These are phyloP conservation scores for Tetragonisca angustula DNA, from an alignment of 2,888 invertebrate species.

Conservation along the genomic window DNA sequence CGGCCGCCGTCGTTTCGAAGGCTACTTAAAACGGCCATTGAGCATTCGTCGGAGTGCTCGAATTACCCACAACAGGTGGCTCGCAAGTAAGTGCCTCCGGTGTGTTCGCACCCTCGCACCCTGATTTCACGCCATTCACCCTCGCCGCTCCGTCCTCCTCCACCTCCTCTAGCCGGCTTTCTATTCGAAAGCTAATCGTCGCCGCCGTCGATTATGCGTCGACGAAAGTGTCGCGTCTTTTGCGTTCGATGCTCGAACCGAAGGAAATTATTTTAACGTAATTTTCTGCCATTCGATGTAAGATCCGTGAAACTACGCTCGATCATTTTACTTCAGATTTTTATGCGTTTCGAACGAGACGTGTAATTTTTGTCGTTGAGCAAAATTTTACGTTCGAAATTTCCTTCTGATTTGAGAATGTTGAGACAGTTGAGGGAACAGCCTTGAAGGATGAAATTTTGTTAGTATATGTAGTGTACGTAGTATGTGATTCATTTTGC, in stretches of 20 bases:
- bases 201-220: background rate
- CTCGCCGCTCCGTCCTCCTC: background rate
- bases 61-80: conserved; percentile 80
- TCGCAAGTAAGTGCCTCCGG: conserved; percentile 72
- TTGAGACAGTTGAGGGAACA: too few species aligned
- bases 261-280: background rate
- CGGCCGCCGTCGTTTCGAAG: conserved; percentile 59
- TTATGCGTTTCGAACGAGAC: too few species aligned
- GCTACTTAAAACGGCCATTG: conserved; percentile 66
- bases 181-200: background rate
- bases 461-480: too few species aligned
- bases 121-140: conserved; percentile 23
- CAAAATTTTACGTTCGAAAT: too few species aligned
- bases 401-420: too few species aligned
- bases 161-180: background rate
- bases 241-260: background rate
- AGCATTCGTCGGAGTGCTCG: conserved; percentile 68
- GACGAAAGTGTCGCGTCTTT: background rate
- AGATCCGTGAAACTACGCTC: too few species aligned
- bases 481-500: too few species aligned
- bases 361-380: too few species aligned
- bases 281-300: background rate
- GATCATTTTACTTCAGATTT: too few species aligned
- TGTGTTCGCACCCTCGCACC: conserved; percentile 14
- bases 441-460: too few species aligned